Conservation (phyloP, 2,888 invertebrate genomes). For the Tetropium fuscum region DNA sequence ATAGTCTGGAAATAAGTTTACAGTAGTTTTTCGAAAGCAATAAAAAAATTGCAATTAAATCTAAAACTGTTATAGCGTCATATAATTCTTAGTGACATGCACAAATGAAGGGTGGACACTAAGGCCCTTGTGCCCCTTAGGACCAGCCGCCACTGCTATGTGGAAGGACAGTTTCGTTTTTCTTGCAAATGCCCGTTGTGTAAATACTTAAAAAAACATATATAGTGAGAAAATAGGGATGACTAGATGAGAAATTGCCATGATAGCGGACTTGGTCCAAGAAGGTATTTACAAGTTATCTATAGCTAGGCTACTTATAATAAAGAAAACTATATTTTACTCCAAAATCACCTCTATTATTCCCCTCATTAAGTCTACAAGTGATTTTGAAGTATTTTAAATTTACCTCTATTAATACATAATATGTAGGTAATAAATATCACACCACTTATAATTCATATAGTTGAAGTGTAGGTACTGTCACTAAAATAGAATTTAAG, state of each 20-base stretch:
- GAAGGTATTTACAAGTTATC: neutral
- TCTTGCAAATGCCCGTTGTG: too few species aligned
- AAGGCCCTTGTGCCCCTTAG: too few species aligned
- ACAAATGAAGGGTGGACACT: too few species aligned
- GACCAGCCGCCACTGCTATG: too few species aligned
- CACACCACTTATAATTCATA: conserved; percentile 8
- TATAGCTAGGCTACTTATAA: neutral
- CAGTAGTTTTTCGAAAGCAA: too few species aligned
- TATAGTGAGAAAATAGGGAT: neutral
- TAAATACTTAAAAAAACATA: neutral
- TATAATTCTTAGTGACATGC: too few species aligned
- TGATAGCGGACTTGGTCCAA: conserved; percentile 16
- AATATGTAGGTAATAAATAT: conserved; percentile 15
- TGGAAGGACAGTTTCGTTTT: too few species aligned
- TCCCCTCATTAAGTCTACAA: neutral
- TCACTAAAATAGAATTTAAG: too few species aligned
- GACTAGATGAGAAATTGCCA: conserved; percentile 13
- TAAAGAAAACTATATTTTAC: conserved; percentile 1
- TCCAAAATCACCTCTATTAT: neutral
- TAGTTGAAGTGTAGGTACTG: conserved; percentile 4
- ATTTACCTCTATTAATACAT: neutral
- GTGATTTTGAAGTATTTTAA: conserved; percentile 1
- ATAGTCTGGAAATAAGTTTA: too few species aligned
- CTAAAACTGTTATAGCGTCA: too few species aligned
- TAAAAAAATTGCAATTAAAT: too few species aligned